phyloP scores from a whole-genome alignment of 2,113 vertebrate genomes.

The Bombycilla garrulus region DNA sequence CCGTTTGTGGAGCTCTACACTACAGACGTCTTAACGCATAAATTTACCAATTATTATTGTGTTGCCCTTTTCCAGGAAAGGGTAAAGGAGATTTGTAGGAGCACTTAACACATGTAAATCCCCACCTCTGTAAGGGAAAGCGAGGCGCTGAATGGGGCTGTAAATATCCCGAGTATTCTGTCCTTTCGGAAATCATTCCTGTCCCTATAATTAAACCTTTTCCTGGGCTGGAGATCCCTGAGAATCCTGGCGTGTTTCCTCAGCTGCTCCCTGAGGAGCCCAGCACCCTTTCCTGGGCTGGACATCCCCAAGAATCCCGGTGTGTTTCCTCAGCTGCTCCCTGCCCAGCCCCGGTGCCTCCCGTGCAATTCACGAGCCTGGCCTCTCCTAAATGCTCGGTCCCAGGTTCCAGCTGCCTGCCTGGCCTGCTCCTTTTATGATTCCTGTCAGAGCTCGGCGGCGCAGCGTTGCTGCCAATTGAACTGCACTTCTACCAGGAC shows the following conservation, averaged over 20 bases:
- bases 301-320: no score
- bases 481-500: neutral
- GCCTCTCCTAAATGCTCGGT: neutral
- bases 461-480: neutral
- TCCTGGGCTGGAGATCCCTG: no score
- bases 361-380: neutral
- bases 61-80: constrained; percentile 79
- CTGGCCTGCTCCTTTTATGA: neutral
- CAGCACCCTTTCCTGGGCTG: no score
- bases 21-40: constrained; percentile 66
- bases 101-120: constrained; percentile 73
- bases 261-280: no score
- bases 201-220: constrained; percentile 31
- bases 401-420: neutral
- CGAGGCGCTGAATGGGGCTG: constrained; percentile 58
- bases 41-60: constrained; percentile 76
- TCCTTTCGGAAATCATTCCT: constrained; percentile 60
- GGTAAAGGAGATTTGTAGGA: constrained; percentile 80
- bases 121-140: constrained; percentile 67
- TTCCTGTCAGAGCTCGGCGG: neutral
- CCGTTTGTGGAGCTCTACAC: constrained; percentile 43
- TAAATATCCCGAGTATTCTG: constrained; percentile 70
- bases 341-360: neutral
- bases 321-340: no score
- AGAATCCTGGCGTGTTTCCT: no score